Base-by-base conservation (phyloP, 2,888 invertebrate species). In the Watsonalla binaria region DNA sequence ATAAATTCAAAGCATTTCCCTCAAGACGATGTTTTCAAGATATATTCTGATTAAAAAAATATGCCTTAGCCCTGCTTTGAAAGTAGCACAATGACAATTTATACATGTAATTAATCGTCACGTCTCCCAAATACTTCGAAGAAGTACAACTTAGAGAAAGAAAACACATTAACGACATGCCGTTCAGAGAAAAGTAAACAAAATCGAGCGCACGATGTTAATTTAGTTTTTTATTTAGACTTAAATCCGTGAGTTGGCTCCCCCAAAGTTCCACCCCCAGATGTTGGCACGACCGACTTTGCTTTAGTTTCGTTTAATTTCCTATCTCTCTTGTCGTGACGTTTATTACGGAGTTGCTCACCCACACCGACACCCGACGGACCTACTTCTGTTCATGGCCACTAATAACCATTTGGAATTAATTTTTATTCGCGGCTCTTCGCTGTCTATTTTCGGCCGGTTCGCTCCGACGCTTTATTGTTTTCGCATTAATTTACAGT, bases 401-500 rank as follows among this genome's bases (percentile, higher is more conserved):
- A 83, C 84, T 84, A 87, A 87, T 86, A 88, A 88, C 82, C 82
- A 78, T 83, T 84, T 76, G 76, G 76, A 83, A 85, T 84, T 83
- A 84, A 80, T 84, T 87, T 86, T 82, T 82, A 78, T 79, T 78
- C 76, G 68, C 73, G 71, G 65, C 74, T 80, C 76, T 68, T 78
- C 70, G 70, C 68, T 76, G 75, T 83, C 85, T 84, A 80, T 88
- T 85, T 89, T 87, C 69, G 82, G 82, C 74, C 68, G 55, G 76
- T 65, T 65, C 70, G 68, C 65, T 69, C 68, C 69, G 72, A 74
- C 72, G 77, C 81, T 85, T 89, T 88, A 90, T 90, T 90, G 86
- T 90, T 84, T 90, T 89, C 89, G 77, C 83, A 90, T 90, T 88
- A 86, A 89, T 90, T 88, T 83, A 82, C 83, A 86, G 84, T 84